Conservation (phyloP, 2,888 invertebrate genomes). For the Cantharis flavilabris region DNA sequence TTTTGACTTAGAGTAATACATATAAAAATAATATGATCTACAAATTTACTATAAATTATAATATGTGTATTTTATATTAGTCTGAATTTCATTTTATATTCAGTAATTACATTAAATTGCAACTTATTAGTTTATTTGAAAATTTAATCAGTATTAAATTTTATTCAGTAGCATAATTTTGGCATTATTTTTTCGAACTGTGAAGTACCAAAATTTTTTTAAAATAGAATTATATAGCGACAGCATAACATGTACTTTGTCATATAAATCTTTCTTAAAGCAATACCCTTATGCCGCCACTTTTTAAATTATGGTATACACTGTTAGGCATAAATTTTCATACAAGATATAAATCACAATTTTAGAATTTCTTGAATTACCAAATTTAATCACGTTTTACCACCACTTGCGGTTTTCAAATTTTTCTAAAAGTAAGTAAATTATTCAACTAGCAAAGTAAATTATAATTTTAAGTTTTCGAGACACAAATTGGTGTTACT, state of each 20-base stretch:
- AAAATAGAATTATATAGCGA: background rate
- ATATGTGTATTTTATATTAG: no score
- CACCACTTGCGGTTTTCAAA: conserved; percentile 1
- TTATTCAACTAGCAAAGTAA: background rate
- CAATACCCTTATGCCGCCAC: conserved; percentile 4
- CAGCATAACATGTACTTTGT: conserved; percentile 1
- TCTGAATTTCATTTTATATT: no score
- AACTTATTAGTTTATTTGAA: no score
- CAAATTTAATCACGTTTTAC: background rate
- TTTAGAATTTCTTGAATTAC: background rate
- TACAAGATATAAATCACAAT: conserved; percentile 1
- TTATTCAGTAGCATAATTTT: background rate
- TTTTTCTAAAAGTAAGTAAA: background rate
- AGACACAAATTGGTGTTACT: background rate
- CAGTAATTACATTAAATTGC: no score
- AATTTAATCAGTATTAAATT: background rate
- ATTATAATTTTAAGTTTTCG: background rate
- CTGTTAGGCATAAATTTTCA: conserved; percentile 2
- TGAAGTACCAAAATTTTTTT: background rate
- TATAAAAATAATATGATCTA: no score
- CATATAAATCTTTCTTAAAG: conserved; percentile 5
- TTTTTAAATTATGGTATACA: conserved; percentile 5
- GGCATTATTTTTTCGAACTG: background rate
- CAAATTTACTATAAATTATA: no score
- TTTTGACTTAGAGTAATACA: background rate